Evolutionary conservation across 1,140 invertebrate species (phyloP).

Genomic region (Harpegnathos saltator): DNA sequence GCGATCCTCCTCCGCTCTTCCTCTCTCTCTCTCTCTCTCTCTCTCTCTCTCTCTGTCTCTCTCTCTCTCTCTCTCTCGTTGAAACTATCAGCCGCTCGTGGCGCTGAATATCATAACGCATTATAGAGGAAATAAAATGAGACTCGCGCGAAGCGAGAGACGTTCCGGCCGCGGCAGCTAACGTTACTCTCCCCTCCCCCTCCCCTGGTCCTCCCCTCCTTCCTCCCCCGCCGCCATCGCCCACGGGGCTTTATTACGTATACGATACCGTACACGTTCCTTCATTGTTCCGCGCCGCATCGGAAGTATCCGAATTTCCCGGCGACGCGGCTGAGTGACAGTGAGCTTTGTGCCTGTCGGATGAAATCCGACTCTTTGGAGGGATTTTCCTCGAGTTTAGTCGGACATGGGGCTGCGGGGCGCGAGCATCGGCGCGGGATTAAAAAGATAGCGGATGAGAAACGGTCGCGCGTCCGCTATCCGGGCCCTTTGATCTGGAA

Average conservation of each 20-base stretch:
- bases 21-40: too few relatives aligned
- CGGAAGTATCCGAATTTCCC: constrained; percentile 56
- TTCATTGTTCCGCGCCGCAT: constrained; percentile 49
- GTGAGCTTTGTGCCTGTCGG: constrained; percentile 42
- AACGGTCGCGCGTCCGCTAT: constrained; percentile 28
- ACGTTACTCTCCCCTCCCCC: too few relatives aligned
- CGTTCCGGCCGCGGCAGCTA: too few relatives aligned
- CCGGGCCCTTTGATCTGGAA: constrained; percentile 53
- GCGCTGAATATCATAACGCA: constrained; percentile 25
- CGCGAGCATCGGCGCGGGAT: constrained; percentile 48
- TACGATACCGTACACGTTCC: constrained; percentile 13
- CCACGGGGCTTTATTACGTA: constrained; percentile 31
- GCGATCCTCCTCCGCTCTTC: too few relatives aligned
- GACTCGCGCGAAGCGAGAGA: not conserved
- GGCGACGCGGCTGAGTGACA: constrained; percentile 26
- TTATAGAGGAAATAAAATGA: constrained; percentile 60
- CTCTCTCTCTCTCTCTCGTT: not conserved
- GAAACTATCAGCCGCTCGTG: constrained; percentile 23
- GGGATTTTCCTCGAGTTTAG: constrained; percentile 51
- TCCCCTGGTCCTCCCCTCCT: too few relatives aligned
- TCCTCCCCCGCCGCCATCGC: not conserved
- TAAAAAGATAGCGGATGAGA: constrained; percentile 47
- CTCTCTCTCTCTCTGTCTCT: too few relatives aligned
- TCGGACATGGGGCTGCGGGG: not conserved
- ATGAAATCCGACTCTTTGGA: constrained; percentile 41